phyloP scores from a whole-genome alignment of 1,140 invertebrate species.

The Hyphantria cunea region DNA sequence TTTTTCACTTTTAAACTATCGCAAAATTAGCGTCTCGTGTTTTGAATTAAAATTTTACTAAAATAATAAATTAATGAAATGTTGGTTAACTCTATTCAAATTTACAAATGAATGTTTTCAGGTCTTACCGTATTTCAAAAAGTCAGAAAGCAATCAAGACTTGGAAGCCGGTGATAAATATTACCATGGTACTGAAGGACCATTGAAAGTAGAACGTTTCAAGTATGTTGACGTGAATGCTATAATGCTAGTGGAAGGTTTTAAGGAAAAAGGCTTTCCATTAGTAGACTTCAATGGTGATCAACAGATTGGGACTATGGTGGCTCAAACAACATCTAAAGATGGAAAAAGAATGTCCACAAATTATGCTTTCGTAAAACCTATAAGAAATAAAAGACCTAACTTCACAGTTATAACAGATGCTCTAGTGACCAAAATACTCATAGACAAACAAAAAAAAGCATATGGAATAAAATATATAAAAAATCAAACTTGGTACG shows the following conservation, averaged over 20 bases:
- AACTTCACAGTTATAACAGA: constrained; percentile 88
- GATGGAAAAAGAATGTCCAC: constrained; percentile 87
- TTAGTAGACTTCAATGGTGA: constrained; percentile 82
- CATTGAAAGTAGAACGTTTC: constrained; percentile 80
- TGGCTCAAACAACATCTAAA: constrained; percentile 82
- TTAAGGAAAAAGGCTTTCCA: constrained; percentile 82
- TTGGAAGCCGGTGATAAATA: constrained; percentile 59
- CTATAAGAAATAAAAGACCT: constrained; percentile 84
- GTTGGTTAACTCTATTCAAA: no score
- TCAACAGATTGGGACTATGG: constrained; percentile 82
- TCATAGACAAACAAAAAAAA: constrained; percentile 85
- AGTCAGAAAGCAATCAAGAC: constrained; percentile 86
- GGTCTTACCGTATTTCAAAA: constrained; percentile 90
- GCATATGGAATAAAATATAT: constrained; percentile 87
- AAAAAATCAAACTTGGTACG: constrained; percentile 78
- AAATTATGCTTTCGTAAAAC: constrained; percentile 87
- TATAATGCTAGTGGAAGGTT: constrained; percentile 79
- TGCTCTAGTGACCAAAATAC: constrained; percentile 86
- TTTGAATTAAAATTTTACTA: no score
- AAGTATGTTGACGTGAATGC: constrained; percentile 64
- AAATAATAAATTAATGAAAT: no score
- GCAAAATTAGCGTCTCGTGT: no score
- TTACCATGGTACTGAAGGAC: constrained; percentile 82
- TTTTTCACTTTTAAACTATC: background rate
- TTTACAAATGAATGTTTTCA: constrained; percentile 32